Evolutionary conservation across 2,113 vertebrate genomes (phyloP).

Genomic region (Tachuris rubrigastra): DNA sequence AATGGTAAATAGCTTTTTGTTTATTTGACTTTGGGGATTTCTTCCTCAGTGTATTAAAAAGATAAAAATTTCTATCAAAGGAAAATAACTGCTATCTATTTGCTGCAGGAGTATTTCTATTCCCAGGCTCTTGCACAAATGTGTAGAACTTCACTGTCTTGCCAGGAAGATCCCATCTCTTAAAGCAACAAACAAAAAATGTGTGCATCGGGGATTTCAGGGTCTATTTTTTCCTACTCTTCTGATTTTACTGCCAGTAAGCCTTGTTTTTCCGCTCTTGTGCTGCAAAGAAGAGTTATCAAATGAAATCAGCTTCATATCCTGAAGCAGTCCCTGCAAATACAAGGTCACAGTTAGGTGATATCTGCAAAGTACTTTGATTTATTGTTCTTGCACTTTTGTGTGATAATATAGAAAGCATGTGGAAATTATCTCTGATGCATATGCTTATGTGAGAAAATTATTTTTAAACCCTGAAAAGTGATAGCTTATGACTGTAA

Average conservation of each 20-base stretch:
- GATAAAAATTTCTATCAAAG: background rate
- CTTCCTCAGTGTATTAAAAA: background rate
- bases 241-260: background rate
- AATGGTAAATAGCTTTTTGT: slow-evolving; percentile 35
- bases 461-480: background rate
- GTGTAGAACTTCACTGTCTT: background rate
- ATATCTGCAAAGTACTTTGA: background rate
- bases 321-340: background rate
- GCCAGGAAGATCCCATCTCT: background rate
- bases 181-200: slow-evolving; percentile 7
- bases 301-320: background rate
- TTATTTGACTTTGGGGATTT: slow-evolving; percentile 28
- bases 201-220: background rate
- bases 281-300: background rate
- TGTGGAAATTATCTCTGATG: background rate
- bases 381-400: background rate
- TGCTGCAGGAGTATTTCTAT: slow-evolving; percentile 12
- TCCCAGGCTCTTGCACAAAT: background rate
- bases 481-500: background rate
- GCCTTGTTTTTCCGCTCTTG: background rate
- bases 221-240: background rate
- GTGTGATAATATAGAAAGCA: background rate
- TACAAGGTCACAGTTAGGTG: background rate
- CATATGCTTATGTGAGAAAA: background rate
- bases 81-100: slow-evolving; percentile 23